phyloP scores from a whole-genome alignment of 2,113 vertebrate species.

The Fulmarus glacialis region DNA sequence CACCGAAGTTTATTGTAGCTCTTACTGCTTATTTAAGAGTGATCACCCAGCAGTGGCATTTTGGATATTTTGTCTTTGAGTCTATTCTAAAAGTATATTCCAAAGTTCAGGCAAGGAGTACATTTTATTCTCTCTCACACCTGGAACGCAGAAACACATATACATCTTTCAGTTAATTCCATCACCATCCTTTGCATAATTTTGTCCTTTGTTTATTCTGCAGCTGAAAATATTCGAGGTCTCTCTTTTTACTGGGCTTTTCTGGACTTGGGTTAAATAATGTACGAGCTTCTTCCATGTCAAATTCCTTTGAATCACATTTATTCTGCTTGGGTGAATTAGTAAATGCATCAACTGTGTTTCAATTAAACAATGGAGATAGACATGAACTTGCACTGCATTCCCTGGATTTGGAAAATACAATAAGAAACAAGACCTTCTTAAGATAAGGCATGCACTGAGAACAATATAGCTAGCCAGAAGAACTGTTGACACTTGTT shows the following conservation, averaged over 20 bases:
- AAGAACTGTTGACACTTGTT: background rate
- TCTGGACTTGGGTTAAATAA: background rate
- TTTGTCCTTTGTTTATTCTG: background rate
- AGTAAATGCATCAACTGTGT: background rate
- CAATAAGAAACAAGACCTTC: background rate
- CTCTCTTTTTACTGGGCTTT: background rate
- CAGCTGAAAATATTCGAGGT: background rate
- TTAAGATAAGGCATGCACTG: background rate
- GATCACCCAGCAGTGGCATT: background rate
- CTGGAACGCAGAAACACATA: background rate
- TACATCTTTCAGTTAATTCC: background rate
- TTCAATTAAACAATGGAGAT: background rate
- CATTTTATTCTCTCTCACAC: background rate
- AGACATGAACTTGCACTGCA: background rate
- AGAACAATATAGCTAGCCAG: background rate
- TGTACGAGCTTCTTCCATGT: background rate
- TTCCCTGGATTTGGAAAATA: conserved; percentile 1
- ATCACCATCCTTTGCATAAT: background rate
- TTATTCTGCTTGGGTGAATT: background rate
- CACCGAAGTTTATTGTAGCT: background rate
- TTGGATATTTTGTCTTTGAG: background rate
- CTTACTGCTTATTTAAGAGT: background rate
- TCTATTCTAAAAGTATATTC: background rate
- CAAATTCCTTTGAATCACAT: conserved; percentile 19
- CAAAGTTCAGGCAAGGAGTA: background rate